Evolutionary conservation across 2,888 invertebrate species (phyloP).

Genomic region (Hemaris fuciformis): DNA sequence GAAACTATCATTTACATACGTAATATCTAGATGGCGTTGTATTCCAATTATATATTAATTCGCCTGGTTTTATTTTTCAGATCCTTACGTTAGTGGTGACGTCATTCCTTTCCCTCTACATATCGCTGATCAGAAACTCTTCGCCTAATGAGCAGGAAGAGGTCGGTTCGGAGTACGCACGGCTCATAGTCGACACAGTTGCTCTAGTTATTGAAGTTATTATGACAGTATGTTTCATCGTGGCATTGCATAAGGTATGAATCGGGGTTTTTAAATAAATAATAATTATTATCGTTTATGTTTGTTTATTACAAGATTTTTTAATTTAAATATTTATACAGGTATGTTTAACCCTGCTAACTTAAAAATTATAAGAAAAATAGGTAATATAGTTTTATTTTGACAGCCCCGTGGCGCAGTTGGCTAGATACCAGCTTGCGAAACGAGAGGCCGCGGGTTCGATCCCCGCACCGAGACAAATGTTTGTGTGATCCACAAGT

Average conservation of each 20-base stretch:
- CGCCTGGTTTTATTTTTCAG: conserved; percentile 42
- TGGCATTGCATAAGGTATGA: conserved; percentile 63
- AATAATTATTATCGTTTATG: not conserved
- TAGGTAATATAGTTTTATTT: too few species aligned
- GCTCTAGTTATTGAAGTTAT: conserved; percentile 57
- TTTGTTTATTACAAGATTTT: not conserved
- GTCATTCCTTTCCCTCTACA: conserved; percentile 60
- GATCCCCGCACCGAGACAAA: too few species aligned
- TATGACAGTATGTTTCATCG: conserved; percentile 61
- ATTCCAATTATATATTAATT: not conserved
- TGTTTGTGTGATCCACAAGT: too few species aligned
- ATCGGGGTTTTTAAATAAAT: too few species aligned
- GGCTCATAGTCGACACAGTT: conserved; percentile 60
- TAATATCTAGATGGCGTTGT: not conserved
- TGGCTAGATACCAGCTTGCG: too few species aligned
- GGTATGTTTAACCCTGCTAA: too few species aligned
- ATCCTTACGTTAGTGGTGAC: conserved; percentile 58
- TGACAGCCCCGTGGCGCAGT: too few species aligned
- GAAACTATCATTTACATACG: not conserved
- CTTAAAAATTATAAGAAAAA: too few species aligned
- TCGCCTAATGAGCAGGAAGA: conserved; percentile 37
- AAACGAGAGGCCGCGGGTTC: too few species aligned
- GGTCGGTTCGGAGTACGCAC: conserved; percentile 53
- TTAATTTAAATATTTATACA: too few species aligned
- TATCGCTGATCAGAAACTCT: conserved; percentile 50